Evolutionary conservation across 2,888 invertebrate genomes (phyloP).

Genomic region (Acleris holmiana): DNA sequence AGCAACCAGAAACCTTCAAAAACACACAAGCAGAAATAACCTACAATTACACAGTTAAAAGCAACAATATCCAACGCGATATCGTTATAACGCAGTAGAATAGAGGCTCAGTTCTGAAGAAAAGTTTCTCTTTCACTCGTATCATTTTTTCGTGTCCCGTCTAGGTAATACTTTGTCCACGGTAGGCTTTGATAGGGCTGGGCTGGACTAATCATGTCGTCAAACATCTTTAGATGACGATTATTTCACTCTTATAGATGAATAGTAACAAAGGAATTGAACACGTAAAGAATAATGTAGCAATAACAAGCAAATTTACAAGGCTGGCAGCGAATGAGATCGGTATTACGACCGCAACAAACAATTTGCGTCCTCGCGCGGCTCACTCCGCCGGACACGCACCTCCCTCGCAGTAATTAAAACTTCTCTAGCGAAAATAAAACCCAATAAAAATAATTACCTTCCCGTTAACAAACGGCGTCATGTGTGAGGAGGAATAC

Average conservation of each 20-base stretch:
- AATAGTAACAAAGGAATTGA: constrained; percentile 46
- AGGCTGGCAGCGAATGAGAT: constrained; percentile 56
- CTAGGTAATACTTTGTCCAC: no score
- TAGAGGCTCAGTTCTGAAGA: no score
- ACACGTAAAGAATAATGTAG: constrained; percentile 59
- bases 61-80: no score
- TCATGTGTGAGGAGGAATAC: constrained; percentile 62
- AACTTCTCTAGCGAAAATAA: constrained; percentile 73
- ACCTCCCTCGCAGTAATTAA: constrained; percentile 68
- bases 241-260: background rate
- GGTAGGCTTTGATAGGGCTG: background rate
- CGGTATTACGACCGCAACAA: constrained; percentile 68
- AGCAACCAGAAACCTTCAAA: no score
- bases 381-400: constrained; percentile 59
- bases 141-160: no score
- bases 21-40: no score
- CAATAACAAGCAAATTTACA: constrained; percentile 59
- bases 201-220: no score
- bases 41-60: no score
- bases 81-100: no score
- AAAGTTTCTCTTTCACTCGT: no score
- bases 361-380: constrained; percentile 61
- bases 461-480: constrained; percentile 57
- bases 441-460: constrained; percentile 73
- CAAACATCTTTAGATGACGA: background rate